Evolutionary conservation across 2,113 vertebrate species (phyloP).

Genomic region (Apeltes quadracus): DNA sequence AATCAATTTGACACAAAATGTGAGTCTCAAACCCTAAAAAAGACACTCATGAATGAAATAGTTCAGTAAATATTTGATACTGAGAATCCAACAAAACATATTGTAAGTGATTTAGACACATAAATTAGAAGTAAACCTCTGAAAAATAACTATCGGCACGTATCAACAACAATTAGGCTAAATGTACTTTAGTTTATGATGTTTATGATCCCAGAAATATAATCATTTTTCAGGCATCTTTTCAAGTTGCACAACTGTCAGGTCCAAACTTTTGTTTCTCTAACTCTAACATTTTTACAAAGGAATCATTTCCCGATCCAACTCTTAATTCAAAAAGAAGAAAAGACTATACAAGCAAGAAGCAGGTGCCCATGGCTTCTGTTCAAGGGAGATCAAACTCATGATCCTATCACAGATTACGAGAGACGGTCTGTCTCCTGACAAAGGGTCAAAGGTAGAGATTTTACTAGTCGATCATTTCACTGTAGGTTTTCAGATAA

Average conservation of each 20-base stretch:
- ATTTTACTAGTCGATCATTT: slow-evolving; percentile 9
- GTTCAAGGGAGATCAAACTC: background rate
- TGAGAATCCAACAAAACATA: background rate
- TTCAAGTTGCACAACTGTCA: background rate
- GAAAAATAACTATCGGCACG: background rate
- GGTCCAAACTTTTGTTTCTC: background rate
- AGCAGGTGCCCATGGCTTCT: background rate
- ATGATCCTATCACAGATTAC: slow-evolving; percentile 3
- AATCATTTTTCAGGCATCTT: background rate
- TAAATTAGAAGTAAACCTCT: background rate
- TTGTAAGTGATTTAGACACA: background rate
- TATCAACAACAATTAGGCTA: background rate
- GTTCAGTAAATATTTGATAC: background rate
- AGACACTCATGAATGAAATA: too few relatives aligned
- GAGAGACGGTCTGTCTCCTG: background rate
- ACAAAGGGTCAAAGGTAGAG: slow-evolving; percentile 12
- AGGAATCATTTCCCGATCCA: slow-evolving; percentile 15
- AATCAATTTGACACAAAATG: slow-evolving; percentile 25
- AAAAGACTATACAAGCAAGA: background rate
- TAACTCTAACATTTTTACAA: background rate
- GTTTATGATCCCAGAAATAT: background rate
- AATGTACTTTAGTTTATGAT: background rate
- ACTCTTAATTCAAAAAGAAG: slow-evolving; percentile 4
- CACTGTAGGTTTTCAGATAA: background rate
- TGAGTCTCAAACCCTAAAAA: background rate